Base-by-base conservation (phyloP, 1,140 invertebrate genomes). In the Plutomurus gul region DNA sequence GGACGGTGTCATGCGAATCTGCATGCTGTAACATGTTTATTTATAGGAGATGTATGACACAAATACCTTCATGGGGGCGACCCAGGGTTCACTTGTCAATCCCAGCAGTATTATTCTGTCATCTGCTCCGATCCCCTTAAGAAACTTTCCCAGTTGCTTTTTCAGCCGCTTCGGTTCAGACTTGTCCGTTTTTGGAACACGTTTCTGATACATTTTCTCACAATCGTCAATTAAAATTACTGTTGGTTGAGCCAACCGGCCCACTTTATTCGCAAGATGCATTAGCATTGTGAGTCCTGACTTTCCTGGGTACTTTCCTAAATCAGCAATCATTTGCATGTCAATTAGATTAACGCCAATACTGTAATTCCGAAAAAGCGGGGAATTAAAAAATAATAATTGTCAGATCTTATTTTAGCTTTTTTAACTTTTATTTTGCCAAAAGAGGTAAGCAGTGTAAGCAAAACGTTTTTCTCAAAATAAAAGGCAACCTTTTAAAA, bases 191-290 rank as follows among this genome's bases (percentile, higher is more conserved):
- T 96, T 95, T 0, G 94, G 91, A 56, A 95, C 91, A 88, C 97
- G 98, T 85, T 97, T 98, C 77, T 96, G 91, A 87, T 97, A 98
- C 18, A 95, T 94, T 85, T 93, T 95, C 85, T 99, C 96, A 39
- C 95, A 96, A 47, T 92, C 91, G 82, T 95, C 94, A 89, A 99
- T 95, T 85, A 93, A 94, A 84, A 98, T 94, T 0, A 99, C 90
- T 1, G 95, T 91, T 0, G 97, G 97, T 84, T 98, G 94, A 3
- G 96, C 84, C 18, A 96, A 84, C 81, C 91, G 82, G 3, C 79
- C 82, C 77, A 91, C 87, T 85, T 90, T 93, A 37, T 89, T 90
- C 40, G 93, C 88, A 10, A 93, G 86, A 87, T 93, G 92, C 76
- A 97, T 91, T 0, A 99, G 88, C 96, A 98, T 98, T 56, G 95